These are phyloP conservation scores for Periophthalmus modestus DNA, from an alignment of 2,113 vertebrate genomes.

Conservation along the genomic window DNA sequence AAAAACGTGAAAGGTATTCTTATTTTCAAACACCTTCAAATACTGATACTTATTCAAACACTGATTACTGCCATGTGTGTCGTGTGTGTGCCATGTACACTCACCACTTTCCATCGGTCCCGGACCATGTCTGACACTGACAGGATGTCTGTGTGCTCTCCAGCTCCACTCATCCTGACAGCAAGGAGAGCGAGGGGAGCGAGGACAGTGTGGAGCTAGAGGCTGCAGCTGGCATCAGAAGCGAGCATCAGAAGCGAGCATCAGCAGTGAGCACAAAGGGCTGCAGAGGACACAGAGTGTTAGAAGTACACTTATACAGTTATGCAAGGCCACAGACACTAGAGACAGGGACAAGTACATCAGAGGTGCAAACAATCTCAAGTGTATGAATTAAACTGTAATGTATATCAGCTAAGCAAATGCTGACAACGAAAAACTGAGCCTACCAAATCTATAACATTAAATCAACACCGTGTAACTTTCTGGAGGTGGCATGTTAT, in stretches of 20 bases:
- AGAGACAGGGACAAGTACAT: not conserved
- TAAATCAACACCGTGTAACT: not conserved
- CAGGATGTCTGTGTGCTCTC: slow-evolving; percentile 96
- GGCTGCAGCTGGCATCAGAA: slow-evolving; percentile 72
- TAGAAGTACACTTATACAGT: not conserved
- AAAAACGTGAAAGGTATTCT: too few species aligned
- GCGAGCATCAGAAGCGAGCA: too few species aligned
- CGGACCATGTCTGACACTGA: slow-evolving; percentile 92
- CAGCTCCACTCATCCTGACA: slow-evolving; percentile 93
- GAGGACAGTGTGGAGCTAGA: slow-evolving; percentile 50
- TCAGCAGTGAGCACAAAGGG: not conserved
- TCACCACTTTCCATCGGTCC: slow-evolving; percentile 99
- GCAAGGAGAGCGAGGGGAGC: slow-evolving; percentile 18
- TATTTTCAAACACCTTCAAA: not conserved
- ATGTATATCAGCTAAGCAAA: not conserved
- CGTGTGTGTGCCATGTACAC: slow-evolving; percentile 37
- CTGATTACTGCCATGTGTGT: too few species aligned
- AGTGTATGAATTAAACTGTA: not conserved
- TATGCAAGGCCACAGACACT: not conserved
- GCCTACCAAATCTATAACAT: not conserved
- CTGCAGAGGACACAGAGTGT: not conserved
- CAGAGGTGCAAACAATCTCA: not conserved
- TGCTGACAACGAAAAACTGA: not conserved
- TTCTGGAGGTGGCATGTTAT: too few species aligned
- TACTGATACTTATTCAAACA: too few species aligned